phyloP scores from a whole-genome alignment of 2,113 vertebrate genomes.

The Andinoacara biseriatus region DNA sequence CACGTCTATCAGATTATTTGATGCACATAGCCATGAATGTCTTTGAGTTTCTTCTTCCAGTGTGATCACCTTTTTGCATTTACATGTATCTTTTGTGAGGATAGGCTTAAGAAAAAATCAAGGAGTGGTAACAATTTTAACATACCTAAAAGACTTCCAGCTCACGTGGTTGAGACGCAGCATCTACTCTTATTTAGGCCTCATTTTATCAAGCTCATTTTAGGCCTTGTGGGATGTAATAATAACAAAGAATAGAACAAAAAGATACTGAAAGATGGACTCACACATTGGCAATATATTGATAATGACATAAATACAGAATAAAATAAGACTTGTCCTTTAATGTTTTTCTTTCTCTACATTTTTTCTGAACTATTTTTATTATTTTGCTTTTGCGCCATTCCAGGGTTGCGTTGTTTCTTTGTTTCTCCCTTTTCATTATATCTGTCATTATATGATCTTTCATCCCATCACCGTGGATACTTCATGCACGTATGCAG shows the following conservation, averaged over 20 bases:
- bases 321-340: background rate
- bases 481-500: constrained; percentile 4
- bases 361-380: background rate
- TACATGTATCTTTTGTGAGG: background rate
- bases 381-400: background rate
- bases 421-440: background rate
- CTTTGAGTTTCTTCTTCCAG: background rate
- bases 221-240: background rate
- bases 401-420: background rate
- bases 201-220: background rate
- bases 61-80: background rate
- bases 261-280: background rate
- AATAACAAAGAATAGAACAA: background rate
- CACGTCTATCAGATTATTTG: background rate
- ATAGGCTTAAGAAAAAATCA: background rate
- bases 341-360: background rate
- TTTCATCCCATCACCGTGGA: constrained; percentile 9
- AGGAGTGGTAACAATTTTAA: fast-evolving
- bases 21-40: background rate
- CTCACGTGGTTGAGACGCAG: background rate
- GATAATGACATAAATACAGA: background rate
- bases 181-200: too few relatives aligned
- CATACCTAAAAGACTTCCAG: background rate
- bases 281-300: background rate
- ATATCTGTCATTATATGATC: background rate